Percentiles rank a stretch among this genome's conserved stretches.
Evolutionary conservation across 2,797 vertebrate species (phyloP).

Genomic region (Mormyrops attenuatus): DNA sequence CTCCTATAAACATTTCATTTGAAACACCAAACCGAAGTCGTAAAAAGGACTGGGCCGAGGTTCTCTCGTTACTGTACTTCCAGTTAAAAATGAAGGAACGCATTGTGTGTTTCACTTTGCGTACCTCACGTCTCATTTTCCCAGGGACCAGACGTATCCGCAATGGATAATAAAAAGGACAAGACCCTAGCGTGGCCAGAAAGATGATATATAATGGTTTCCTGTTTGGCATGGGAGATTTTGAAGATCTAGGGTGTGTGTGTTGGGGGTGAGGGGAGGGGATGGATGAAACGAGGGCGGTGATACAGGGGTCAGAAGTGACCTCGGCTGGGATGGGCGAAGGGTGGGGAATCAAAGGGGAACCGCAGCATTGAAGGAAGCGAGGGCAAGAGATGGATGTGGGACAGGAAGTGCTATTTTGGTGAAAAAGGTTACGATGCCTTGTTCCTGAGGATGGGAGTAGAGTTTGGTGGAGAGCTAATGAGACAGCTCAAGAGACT

Average conservation of each 20-base stretch:
- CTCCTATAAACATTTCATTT: not conserved
- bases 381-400: not conserved
- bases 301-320: not conserved
- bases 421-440: not conserved
- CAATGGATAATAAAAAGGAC: constrained; percentile 5
- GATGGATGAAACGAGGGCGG: constrained; percentile 37
- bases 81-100: not conserved
- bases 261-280: not conserved
- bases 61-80: not conserved
- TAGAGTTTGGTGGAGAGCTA: not conserved
- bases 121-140: not conserved
- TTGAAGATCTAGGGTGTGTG: not conserved
- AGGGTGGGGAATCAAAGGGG: constrained; percentile 29
- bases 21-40: not conserved
- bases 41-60: not conserved
- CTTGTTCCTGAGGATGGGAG: not conserved
- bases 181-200: not conserved
- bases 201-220: constrained; percentile 16
- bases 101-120: not conserved
- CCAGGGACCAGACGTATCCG: not conserved
- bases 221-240: not conserved
- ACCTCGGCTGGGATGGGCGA: constrained; percentile 15
- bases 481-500: not conserved
- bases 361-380: not conserved
- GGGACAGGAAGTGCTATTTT: not conserved